These are phyloP conservation scores for Pocillopora grandis DNA, from an alignment of 92 coral and sea anemone genomes.

Conservation along the genomic window DNA sequence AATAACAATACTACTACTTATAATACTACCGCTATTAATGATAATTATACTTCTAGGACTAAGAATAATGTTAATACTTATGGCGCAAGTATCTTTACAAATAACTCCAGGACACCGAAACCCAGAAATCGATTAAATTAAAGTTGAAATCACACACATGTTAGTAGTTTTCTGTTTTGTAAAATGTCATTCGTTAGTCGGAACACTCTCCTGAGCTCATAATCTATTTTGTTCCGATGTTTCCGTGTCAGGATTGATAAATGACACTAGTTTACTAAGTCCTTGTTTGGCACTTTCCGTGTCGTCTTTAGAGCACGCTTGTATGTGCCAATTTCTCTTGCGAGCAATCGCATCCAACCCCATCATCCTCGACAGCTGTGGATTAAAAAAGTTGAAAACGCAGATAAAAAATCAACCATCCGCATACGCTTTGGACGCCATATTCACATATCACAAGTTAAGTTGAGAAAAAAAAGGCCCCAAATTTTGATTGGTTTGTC, in stretches of 20 bases:
- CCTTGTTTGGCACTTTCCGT: conserved; percentile 54
- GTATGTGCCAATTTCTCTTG: conserved; percentile 67
- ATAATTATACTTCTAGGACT: no score
- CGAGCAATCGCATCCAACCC: conserved; percentile 65
- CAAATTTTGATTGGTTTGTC: no score
- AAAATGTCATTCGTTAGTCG: background rate
- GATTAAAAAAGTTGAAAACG: background rate
- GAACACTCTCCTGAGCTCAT: background rate
- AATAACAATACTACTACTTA: no score
- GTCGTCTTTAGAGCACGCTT: conserved; percentile 72
- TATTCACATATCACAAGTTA: background rate
- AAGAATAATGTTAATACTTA: no score
- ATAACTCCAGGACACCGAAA: no score
- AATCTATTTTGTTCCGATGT: conserved; percentile 23
- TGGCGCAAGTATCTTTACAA: no score
- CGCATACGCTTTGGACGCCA: background rate
- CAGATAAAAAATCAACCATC: no score
- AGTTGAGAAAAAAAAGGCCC: no score
- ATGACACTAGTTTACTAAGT: conserved; percentile 26
- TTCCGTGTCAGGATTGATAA: conserved; percentile 16
- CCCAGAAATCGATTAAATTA: no score
- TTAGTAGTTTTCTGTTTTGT: background rate
- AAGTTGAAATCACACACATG: background rate
- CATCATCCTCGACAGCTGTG: conserved; percentile 73
- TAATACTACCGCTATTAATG: no score